phyloP scores from a whole-genome alignment of 2,113 vertebrate genomes.

The Phrynosoma blainvillii region DNA sequence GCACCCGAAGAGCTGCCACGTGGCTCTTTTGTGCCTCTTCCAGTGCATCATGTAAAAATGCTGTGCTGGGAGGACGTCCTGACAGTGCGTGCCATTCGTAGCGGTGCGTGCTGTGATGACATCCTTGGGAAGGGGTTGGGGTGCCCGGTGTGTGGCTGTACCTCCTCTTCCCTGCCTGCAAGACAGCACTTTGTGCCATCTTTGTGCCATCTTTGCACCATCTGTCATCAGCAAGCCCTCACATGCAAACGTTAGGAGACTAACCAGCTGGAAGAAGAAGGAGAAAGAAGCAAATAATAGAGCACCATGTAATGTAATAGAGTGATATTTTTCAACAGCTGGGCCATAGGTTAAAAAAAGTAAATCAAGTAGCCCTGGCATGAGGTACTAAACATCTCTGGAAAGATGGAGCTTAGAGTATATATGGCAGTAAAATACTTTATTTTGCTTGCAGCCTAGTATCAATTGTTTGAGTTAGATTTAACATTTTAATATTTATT shows the following conservation, averaged over 20 bases:
- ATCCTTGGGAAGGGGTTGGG: no score
- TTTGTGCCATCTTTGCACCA: no score
- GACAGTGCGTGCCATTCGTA: no score
- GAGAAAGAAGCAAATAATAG: neutral
- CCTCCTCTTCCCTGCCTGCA: no score
- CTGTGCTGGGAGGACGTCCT: no score
- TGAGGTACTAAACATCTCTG: slow-evolving; percentile 19
- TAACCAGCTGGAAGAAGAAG: neutral
- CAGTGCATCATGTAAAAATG: no score
- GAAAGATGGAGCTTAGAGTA: neutral
- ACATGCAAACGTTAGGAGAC: neutral
- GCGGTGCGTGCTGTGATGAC: no score
- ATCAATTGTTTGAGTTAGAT: neutral
- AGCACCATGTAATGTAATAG: neutral
- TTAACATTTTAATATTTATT: slow-evolving; percentile 14
- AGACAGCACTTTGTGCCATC: no score
- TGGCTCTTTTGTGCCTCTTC: no score
- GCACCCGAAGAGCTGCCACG: no score
- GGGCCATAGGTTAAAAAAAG: slow-evolving; percentile 18
- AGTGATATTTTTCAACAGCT: slow-evolving; percentile 24
- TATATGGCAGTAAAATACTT: slow-evolving; percentile 31
- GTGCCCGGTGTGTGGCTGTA: no score
- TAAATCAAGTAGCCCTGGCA: slow-evolving; percentile 12
- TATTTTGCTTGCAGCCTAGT: neutral
- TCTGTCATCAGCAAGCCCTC: neutral